Evolutionary conservation across 2,113 vertebrate genomes (phyloP).

Genomic region (Daboia siamensis): DNA sequence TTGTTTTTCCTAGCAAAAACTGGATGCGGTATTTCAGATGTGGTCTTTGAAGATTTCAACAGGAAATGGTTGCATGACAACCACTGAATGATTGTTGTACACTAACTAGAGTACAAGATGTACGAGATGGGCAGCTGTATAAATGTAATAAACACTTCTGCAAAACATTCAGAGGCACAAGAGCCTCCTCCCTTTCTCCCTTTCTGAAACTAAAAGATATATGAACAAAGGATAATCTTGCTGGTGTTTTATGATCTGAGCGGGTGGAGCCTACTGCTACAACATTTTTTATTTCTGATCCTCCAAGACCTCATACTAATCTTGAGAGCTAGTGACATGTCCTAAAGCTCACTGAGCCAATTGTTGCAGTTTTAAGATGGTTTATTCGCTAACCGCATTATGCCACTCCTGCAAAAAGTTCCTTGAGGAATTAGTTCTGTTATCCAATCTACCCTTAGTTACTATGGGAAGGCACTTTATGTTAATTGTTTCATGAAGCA

Average conservation of each 20-base stretch:
- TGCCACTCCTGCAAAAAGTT: not conserved
- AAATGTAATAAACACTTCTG: not conserved
- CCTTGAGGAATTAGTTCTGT: not conserved
- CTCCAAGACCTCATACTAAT: not conserved
- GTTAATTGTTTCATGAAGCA: not conserved
- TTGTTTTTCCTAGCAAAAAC: not conserved
- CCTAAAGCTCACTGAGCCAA: not conserved
- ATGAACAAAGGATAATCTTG: not conserved
- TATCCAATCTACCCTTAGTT: not conserved
- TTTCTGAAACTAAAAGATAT: not conserved
- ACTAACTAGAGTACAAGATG: not conserved
- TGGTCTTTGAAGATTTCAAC: not conserved
- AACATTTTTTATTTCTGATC: not conserved
- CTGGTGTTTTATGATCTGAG: not conserved
- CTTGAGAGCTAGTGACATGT: not conserved
- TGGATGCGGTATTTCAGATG: not conserved
- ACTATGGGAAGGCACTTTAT: slow-evolving; percentile 7
- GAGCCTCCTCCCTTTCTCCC: not conserved
- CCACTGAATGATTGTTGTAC: not conserved
- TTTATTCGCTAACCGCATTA: not conserved
- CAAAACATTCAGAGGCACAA: not conserved
- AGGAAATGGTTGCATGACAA: not conserved
- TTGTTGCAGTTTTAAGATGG: not conserved
- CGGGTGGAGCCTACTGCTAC: not conserved
- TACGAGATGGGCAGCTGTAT: not conserved